These are phyloP conservation scores for Megaceryle maxima DNA, from an alignment of 2,113 vertebrate genomes.

Conservation along the genomic window DNA sequence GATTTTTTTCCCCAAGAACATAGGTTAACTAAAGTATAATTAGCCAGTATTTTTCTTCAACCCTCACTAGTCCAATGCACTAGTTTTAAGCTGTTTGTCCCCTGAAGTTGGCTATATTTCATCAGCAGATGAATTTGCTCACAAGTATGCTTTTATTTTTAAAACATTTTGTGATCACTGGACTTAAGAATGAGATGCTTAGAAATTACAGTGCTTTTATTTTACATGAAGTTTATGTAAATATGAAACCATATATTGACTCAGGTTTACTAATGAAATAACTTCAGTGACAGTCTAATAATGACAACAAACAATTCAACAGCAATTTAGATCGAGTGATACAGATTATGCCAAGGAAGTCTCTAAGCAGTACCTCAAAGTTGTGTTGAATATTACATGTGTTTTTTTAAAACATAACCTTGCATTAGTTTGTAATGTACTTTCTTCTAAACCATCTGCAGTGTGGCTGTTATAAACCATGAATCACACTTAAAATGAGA, in stretches of 20 bases:
- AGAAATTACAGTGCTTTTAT: neutral
- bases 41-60: neutral
- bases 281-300: neutral
- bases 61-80: neutral
- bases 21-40: neutral
- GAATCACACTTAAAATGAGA: neutral
- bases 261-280: slow-evolving; percentile 4
- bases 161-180: neutral
- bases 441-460: slow-evolving; percentile 6
- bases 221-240: neutral
- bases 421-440: neutral
- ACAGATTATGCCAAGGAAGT: neutral
- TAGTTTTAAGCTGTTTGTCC: neutral
- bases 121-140: neutral
- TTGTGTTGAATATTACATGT: neutral
- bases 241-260: neutral
- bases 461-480: neutral
- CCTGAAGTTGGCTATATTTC: neutral
- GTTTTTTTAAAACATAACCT: neutral
- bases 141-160: neutral
- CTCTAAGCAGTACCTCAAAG: neutral
- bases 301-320: neutral
- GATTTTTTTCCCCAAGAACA: neutral
- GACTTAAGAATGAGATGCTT: neutral
- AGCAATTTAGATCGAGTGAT: neutral